Evolutionary conservation across 2,888 invertebrate genomes (phyloP).

Genomic region (Cataglyphis altisquamis): DNA sequence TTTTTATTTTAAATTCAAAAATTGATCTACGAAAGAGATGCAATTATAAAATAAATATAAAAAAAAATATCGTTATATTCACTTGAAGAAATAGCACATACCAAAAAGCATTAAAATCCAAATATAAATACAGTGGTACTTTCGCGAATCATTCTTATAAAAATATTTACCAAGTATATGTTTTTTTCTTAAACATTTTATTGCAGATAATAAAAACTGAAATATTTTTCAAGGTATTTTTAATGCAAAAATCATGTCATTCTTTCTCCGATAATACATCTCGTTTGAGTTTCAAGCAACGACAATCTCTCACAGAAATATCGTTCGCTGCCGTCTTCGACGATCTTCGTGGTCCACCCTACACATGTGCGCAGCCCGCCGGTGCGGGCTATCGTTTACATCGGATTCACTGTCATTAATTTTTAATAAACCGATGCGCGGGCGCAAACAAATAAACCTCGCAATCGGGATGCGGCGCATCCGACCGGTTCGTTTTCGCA

Average conservation of each 20-base stretch:
- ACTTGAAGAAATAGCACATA: slow-evolving; percentile 13
- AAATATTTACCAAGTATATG: neutral
- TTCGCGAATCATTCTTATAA: neutral
- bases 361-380: slow-evolving; percentile 20
- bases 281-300: neutral
- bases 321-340: slow-evolving; percentile 46
- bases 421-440: slow-evolving; percentile 82
- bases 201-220: neutral
- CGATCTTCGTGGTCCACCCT: slow-evolving; percentile 37
- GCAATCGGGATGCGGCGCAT: slow-evolving; percentile 69
- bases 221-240: neutral
- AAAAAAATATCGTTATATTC: slow-evolving; percentile 16
- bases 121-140: neutral
- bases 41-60: neutral
- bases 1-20: neutral
- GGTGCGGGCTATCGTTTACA: slow-evolving; percentile 78
- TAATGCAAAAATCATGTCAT: neutral
- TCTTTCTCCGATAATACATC: neutral
- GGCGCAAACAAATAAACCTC: slow-evolving; percentile 68
- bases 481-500: slow-evolving; percentile 78
- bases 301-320: neutral
- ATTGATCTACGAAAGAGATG: neutral
- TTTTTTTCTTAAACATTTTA: neutral
- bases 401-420: slow-evolving; percentile 82
- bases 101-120: slow-evolving; percentile 21